phyloP scores from a whole-genome alignment of 2,888 invertebrate genomes.

The Tinea pellionella region DNA sequence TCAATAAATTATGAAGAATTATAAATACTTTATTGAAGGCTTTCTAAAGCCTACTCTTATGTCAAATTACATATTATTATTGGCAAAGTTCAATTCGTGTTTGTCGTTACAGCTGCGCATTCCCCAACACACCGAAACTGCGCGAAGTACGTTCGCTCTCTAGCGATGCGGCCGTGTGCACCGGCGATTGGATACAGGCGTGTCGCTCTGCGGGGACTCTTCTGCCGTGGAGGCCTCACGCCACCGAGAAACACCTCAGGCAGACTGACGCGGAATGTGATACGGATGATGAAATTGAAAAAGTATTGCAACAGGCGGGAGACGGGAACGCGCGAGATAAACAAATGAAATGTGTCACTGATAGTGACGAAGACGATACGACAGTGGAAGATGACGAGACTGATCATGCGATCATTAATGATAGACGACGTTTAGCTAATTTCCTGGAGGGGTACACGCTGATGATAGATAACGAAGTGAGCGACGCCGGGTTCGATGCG shows the following conservation, averaged over 20 bases:
- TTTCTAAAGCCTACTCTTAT: too few relatives aligned
- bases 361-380: background rate
- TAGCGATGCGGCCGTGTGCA: conserved; percentile 69
- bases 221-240: conserved; percentile 74
- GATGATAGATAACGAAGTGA: conserved; percentile 33
- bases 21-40: too few relatives aligned
- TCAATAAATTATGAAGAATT: too few relatives aligned
- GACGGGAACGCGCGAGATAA: too few relatives aligned
- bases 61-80: too few relatives aligned
- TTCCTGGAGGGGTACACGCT: conserved; percentile 55
- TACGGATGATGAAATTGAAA: conserved; percentile 74
- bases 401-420: too few relatives aligned
- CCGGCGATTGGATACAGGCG: conserved; percentile 79
- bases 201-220: conserved; percentile 70
- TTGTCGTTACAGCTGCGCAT: conserved; percentile 83
- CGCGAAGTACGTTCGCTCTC: conserved; percentile 70
- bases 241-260: conserved; percentile 57
- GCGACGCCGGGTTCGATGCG: conserved; percentile 34
- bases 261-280: conserved; percentile 43
- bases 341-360: conserved; percentile 9
- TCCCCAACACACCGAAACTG: conserved; percentile 89
- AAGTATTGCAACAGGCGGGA: conserved; percentile 31
- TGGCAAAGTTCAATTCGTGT: too few relatives aligned
- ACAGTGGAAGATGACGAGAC: conserved; percentile 1
- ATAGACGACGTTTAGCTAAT: background rate